Evolutionary conservation across 2,113 vertebrate genomes (phyloP).

Genomic region (Aldabrachelys gigantea): DNA sequence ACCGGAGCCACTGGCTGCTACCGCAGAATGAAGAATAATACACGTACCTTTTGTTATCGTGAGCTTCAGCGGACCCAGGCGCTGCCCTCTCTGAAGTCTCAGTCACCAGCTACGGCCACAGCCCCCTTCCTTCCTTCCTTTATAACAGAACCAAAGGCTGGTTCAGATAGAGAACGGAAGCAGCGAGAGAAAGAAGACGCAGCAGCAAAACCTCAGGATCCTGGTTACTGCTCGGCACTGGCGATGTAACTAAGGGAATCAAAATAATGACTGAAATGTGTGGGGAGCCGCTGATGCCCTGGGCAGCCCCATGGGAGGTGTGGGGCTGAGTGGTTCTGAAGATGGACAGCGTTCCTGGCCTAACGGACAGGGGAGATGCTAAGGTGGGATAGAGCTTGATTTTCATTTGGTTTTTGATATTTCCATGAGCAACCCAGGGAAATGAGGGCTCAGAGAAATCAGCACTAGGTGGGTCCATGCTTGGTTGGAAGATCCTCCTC

Average conservation of each 20-base stretch:
- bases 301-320: not conserved
- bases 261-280: not conserved
- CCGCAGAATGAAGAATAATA: not conserved
- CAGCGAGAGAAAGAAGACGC: not conserved
- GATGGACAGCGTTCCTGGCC: not conserved
- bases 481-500: not conserved
- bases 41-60: not conserved
- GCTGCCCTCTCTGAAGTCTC: not conserved
- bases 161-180: not conserved
- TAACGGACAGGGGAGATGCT: not conserved
- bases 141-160: not conserved
- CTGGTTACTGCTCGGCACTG: not conserved
- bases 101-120: not conserved
- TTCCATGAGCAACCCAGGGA: not conserved
- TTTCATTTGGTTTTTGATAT: not conserved
- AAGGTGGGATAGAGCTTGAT: not conserved
- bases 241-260: not conserved
- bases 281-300: not conserved
- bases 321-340: not conserved
- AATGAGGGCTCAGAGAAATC: not conserved
- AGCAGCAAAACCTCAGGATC: not conserved
- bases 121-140: not conserved
- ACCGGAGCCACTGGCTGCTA: not conserved
- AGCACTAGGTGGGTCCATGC: not conserved
- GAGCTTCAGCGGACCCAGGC: not conserved